phyloP scores from a whole-genome alignment of 2,888 invertebrate genomes.

The Linhomoeus sp. region DNA sequence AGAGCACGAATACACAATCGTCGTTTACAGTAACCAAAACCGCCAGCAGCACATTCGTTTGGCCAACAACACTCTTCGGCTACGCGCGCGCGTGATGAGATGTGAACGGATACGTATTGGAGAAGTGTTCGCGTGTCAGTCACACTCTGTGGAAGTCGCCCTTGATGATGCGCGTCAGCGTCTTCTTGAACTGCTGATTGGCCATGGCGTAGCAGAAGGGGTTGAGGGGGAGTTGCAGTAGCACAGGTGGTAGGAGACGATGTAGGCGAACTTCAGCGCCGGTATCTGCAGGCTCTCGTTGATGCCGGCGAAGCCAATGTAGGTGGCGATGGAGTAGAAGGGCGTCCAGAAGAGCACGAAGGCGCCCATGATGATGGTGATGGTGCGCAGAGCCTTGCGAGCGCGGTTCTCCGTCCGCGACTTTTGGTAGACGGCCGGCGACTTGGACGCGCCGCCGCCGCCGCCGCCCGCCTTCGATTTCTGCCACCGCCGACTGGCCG shows the following conservation, averaged over 20 bases:
- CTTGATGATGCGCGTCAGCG: conserved; percentile 79
- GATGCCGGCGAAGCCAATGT: conserved; percentile 73
- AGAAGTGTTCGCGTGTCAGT: too few relatives aligned
- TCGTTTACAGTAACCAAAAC: too few relatives aligned
- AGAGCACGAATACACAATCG: too few relatives aligned
- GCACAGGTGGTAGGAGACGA: conserved; percentile 91
- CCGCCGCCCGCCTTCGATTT: too few relatives aligned
- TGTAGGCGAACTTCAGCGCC: conserved; percentile 75
- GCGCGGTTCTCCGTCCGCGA: conserved; percentile 96
- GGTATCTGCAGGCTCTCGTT: conserved; percentile 48
- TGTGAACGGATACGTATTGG: too few relatives aligned
- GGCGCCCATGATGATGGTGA: conserved; percentile 92
- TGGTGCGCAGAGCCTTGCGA: conserved; percentile 88
- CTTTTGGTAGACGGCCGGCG: too few relatives aligned
- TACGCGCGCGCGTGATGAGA: too few relatives aligned
- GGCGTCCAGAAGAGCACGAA: conserved; percentile 99
- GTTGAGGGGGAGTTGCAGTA: conserved; percentile 94
- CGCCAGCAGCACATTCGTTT: too few relatives aligned
- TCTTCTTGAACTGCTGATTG: conserved; percentile 97
- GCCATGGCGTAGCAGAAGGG: conserved; percentile 97
- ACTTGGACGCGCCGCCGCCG: too few relatives aligned
- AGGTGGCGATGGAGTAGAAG: conserved; percentile 83
- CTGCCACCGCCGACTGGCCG: too few relatives aligned
- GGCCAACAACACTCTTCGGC: too few relatives aligned
- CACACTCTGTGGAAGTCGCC: conserved; percentile 47